phyloP scores from a whole-genome alignment of 2,113 vertebrate species.

The Tachuris rubrigastra region DNA sequence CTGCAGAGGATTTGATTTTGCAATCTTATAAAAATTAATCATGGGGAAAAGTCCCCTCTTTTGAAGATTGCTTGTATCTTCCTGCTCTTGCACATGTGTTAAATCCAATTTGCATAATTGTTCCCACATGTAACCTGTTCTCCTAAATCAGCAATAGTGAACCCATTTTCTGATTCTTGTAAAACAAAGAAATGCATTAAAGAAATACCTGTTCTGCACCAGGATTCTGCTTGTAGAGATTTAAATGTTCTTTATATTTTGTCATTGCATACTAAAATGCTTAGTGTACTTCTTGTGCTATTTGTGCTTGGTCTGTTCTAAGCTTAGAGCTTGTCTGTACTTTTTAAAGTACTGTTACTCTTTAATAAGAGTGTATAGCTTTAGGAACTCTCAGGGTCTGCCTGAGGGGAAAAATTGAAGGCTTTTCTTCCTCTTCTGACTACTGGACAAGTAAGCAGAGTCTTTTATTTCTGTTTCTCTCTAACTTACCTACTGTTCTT shows the following conservation, averaged over 20 bases:
- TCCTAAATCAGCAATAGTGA: neutral
- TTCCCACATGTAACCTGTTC: neutral
- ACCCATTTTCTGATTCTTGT: constrained; percentile 8
- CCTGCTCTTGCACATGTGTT: neutral
- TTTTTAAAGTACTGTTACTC: neutral
- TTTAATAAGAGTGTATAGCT: neutral
- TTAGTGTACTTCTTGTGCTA: neutral
- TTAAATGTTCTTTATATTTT: neutral
- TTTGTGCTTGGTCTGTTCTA: neutral
- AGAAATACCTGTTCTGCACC: neutral
- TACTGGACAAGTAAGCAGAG: neutral
- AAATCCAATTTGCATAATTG: constrained; percentile 15
- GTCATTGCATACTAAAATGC: neutral
- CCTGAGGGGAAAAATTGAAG: neutral
- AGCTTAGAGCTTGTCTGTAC: neutral
- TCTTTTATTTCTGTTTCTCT: neutral
- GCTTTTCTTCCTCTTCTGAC: neutral
- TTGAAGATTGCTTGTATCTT: neutral
- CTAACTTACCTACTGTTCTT: neutral
- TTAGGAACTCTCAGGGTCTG: neutral
- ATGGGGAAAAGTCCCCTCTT: neutral
- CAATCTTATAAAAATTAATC: neutral
- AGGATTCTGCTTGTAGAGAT: neutral
- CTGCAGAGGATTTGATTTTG: neutral
- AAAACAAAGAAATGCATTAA: neutral